Conservation (phyloP, 1,140 invertebrate genomes). For the Octopus sinensis region DNA sequence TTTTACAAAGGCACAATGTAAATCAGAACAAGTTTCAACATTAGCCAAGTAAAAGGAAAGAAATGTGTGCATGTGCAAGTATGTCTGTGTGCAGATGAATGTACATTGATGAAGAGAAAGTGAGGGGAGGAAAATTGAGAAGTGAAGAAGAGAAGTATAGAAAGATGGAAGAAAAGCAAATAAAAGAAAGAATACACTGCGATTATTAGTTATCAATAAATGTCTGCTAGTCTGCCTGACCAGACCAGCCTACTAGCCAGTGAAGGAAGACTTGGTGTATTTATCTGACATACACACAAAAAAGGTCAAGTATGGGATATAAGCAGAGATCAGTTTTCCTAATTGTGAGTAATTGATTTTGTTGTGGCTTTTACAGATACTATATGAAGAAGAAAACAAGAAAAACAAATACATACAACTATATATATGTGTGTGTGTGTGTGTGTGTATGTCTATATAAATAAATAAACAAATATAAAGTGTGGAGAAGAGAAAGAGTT, state of each 20-base stretch:
- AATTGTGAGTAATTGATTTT: conserved; percentile 9
- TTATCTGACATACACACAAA: neutral
- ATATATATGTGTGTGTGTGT: neutral
- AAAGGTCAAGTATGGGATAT: conserved; percentile 1
- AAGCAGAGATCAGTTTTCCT: conserved; percentile 3
- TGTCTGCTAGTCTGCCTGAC: neutral
- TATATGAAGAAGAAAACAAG: no score
- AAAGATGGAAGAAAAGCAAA: no score
- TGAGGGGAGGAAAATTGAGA: no score
- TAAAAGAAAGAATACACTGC: neutral
- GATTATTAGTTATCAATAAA: conserved; percentile 7
- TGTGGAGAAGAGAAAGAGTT: neutral
- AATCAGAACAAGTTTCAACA: no score
- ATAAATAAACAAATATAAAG: neutral
- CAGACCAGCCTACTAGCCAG: neutral
- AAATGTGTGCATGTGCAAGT: no score
- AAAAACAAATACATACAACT: neutral
- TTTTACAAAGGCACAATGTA: no score
- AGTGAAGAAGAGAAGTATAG: no score
- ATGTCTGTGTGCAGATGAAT: no score
- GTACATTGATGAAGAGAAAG: no score
- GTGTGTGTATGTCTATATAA: neutral
- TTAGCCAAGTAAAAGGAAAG: no score
- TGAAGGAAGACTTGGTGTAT: neutral
- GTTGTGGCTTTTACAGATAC: neutral